Evolutionary conservation across 1,140 invertebrate species (phyloP).

Genomic region (Pseudomyrmex flavicornis): DNA sequence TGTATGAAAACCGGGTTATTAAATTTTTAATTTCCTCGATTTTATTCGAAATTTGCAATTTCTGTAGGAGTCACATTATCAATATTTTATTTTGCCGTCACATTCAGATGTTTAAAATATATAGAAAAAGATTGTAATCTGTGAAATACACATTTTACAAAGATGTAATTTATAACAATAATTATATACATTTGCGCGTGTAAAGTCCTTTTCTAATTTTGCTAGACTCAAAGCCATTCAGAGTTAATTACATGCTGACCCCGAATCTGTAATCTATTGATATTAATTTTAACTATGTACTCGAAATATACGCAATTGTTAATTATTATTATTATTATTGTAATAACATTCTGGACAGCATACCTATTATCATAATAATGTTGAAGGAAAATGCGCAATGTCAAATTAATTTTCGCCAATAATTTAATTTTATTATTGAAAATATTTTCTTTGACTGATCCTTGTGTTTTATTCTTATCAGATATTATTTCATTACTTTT

Average conservation of each 20-base stretch:
- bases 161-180: background rate
- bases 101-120: background rate
- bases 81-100: background rate
- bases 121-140: slow-evolving; percentile 21
- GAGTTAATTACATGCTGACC: background rate
- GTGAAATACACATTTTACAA: background rate
- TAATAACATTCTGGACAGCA: background rate
- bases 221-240: slow-evolving; percentile 4
- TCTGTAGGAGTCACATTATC: background rate
- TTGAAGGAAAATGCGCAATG: background rate
- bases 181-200: too few relatives aligned
- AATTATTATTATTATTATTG: background rate
- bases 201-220: background rate
- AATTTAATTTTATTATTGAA: slow-evolving; percentile 6
- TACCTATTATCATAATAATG: background rate
- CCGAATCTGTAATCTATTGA: background rate
- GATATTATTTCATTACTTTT: too few relatives aligned
- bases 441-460: background rate
- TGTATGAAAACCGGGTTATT: slow-evolving; percentile 1
- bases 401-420: background rate
- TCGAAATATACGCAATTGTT: background rate
- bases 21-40: background rate
- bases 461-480: too few relatives aligned
- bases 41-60: background rate
- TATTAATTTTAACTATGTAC: background rate